Base-by-base conservation (phyloP, 2,797 vertebrate genomes). In the Aeoliscus strigatus region DNA sequence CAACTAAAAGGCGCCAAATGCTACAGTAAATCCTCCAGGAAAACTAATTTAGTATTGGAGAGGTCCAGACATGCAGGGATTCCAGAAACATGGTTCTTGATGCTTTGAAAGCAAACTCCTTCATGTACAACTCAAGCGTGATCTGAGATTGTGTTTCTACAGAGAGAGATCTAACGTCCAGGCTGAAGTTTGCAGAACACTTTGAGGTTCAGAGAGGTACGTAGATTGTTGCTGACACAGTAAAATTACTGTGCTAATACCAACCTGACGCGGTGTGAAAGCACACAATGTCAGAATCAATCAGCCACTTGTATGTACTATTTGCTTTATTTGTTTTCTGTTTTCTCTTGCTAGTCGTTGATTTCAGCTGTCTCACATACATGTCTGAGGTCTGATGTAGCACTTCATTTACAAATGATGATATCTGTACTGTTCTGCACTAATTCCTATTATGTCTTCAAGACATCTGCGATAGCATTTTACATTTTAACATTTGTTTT, bases 161-260 rank as follows among this genome's bases (percentile, higher is more conserved):
- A 4, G n/a, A 40, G 25, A 24, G 37, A 49, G 53, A 67, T 65
- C 39, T 39, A 10, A 56, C 27, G 31, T 56, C 46, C 31, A 42
- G 36, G 39, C 39, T 40, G 32, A 57, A 39, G 41, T 43, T 49
- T 60, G 12, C 29, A 16, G 14, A 27, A 40, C 10, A 34, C 60
- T 75, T 68, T 80, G 39, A 66, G 56, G 68, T 49, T 75, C 47
- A 73, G 68, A 65, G 42, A 14, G 50, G 36, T 9, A 25, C n/a
- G 36, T 32, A 26, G 18, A 54, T 31, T 18, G n/a, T 21, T 43
- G 33, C 31, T 17, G 35, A 28, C 41, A 24, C 6, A 30, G 39
- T 21, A 28, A 10, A 35, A 17, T 36, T 27, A 39, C 28, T n/a
- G 11, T 10, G 11, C 32, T n/a, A 48, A 41, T 58, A 57, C 38